Conservation (phyloP, 2,888 invertebrate genomes). For the Caenorhabditis sp. region DNA sequence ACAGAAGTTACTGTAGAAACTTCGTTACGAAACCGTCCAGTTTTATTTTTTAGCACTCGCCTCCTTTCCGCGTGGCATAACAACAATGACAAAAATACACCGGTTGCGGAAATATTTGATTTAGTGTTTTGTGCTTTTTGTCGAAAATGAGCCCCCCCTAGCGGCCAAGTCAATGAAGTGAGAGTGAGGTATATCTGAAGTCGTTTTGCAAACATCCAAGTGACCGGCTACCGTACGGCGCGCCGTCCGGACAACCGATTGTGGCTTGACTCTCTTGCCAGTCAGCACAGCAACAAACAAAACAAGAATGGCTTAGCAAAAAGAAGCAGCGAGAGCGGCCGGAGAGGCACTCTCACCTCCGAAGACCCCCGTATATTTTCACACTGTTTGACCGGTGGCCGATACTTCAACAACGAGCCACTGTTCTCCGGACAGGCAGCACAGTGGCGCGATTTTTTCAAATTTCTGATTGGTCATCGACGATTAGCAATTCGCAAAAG, state of each 20-base stretch:
- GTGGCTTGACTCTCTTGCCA: slow-evolving; percentile 31
- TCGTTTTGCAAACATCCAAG: slow-evolving; percentile 61
- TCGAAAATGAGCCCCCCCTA: slow-evolving; percentile 33
- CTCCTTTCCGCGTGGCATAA: slow-evolving; percentile 33
- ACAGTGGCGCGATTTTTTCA: slow-evolving; percentile 50
- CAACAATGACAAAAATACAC: slow-evolving; percentile 52
- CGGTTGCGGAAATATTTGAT: slow-evolving; percentile 53
- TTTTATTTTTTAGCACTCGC: not conserved
- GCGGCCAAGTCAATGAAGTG: slow-evolving; percentile 31
- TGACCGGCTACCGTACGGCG: slow-evolving; percentile 62
- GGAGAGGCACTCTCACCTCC: slow-evolving; percentile 30
- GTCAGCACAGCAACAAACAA: slow-evolving; percentile 61
- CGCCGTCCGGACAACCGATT: slow-evolving; percentile 8
- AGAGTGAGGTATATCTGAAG: slow-evolving; percentile 38
- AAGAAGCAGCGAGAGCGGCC: slow-evolving; percentile 1
- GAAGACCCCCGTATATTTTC: slow-evolving; percentile 47
- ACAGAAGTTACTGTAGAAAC: not conserved
- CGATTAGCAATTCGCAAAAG: not conserved
- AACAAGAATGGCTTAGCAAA: slow-evolving; percentile 50
- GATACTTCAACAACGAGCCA: slow-evolving; percentile 62
- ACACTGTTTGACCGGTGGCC: slow-evolving; percentile 67
- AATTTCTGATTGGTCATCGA: slow-evolving; percentile 41
- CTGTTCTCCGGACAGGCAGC: slow-evolving; percentile 30
- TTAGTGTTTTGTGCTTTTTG: slow-evolving; percentile 60
- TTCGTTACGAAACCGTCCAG: slow-evolving; percentile 8